Base-by-base conservation (phyloP, 2,113 vertebrate genomes). In the Helogale parvula region DNA sequence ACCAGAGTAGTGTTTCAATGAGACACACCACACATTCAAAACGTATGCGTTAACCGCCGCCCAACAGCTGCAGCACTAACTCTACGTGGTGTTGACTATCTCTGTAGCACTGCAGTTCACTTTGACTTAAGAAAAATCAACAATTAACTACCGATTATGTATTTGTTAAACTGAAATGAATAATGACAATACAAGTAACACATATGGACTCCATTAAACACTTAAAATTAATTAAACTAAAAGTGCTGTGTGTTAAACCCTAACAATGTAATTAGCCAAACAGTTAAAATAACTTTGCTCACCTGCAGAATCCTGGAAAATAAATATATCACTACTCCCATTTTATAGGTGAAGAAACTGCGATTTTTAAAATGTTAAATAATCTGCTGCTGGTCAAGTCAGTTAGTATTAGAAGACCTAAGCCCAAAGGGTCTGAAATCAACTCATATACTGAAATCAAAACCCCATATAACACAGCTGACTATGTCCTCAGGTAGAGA, bases 361-460 rank as follows among this genome's bases (percentile, higher is more conserved):
- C 74, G 25, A 57, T 33, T 72, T 60, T 45, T n/a, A 76, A 81
- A 90, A 76, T 33, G 60, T 88, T 47, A 94, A 93, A 14, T 83
- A 65, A 89, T 93, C 79, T 83, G 35, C 19, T 52, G 27, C n/a
- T 77, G 35, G 1, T 69, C 74, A 90, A 90, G 35, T 79, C 35
- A 88, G 80, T 82, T 31, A 87, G 69, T 72, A 91, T 41, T 54
- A 86, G 41, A 93, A 77, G 12, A 95, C 1, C 21, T 93, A 74
- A 89, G 52, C 50, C 33, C 45, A 96, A 19, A 7, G 31, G 29
- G 35, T 69, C 54, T 96, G 47, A 93, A 94, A 85, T 41, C 52
- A 92, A 95, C 13, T 4, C 45, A 90, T 17, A 52, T 12, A 90
- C 3, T 93, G 83, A 88, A 93, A 94, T 15, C 52, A 76, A 95